Conservation (phyloP, 1,140 invertebrate species). For the Drosophila tropicalis region DNA sequence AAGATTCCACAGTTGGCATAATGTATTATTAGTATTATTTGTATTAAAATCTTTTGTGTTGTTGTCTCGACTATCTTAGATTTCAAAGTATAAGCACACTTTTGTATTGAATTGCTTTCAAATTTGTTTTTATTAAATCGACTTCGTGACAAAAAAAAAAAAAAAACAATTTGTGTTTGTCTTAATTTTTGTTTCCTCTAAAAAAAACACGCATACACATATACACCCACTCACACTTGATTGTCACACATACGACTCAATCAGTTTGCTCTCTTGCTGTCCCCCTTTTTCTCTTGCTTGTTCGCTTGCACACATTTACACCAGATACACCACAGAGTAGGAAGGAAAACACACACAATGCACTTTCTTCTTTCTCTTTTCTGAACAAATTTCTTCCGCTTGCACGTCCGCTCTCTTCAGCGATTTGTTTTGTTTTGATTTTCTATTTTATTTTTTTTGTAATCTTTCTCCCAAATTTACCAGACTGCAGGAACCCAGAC, state of each 20-base stretch:
- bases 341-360: slow-evolving; percentile 16
- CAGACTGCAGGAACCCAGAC: not conserved
- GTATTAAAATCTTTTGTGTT: slow-evolving; percentile 10
- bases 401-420: slow-evolving; percentile 15
- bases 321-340: not conserved
- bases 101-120: not conserved
- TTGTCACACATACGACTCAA: slow-evolving; percentile 12
- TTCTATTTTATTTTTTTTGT: slow-evolving; percentile 2
- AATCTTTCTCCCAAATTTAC: slow-evolving; percentile 1
- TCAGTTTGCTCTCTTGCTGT: slow-evolving; percentile 17
- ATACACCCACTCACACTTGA: slow-evolving; percentile 10
- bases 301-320: slow-evolving; percentile 6
- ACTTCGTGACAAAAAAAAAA: not conserved
- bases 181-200: not conserved
- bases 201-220: not conserved
- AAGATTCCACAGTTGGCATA: slow-evolving; percentile 79
- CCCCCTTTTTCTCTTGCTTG: slow-evolving; percentile 1
- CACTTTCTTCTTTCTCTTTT: slow-evolving; percentile 14
- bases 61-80: not conserved
- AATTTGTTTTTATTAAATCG: not conserved
- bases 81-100: not conserved
- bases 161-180: not conserved
- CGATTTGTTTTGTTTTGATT: slow-evolving; percentile 19
- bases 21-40: not conserved
- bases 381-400: slow-evolving; percentile 24